A percentile compares a stretch with the other conserved stretches of the same genome.
phyloP scores from a whole-genome alignment of 2,888 invertebrate genomes.

The Unio delphinus region DNA sequence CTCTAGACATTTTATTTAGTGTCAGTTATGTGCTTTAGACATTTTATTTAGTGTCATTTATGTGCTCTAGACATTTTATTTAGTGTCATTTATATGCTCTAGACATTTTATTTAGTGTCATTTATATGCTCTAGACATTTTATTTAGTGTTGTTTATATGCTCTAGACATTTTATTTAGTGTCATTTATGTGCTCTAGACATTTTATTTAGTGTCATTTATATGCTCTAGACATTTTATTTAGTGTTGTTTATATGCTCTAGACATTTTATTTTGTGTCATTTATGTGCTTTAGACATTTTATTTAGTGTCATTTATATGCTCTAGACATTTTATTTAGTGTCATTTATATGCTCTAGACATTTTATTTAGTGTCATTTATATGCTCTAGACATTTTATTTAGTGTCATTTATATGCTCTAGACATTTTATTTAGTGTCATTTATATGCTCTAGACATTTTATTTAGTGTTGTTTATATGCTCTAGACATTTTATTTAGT shows the following conservation, averaged over 20 bases:
- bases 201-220: constrained; percentile 9
- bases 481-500: background rate
- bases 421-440: constrained; percentile 8
- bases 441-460: background rate
- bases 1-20: background rate
- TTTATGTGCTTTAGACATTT: constrained; percentile 74
- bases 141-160: background rate
- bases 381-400: background rate
- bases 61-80: constrained; percentile 75
- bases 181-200: no score
- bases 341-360: background rate
- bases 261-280: background rate
- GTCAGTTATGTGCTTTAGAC: background rate
- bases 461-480: background rate
- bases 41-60: constrained; percentile 1
- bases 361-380: background rate
- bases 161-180: background rate
- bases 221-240: background rate
- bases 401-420: background rate
- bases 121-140: background rate
- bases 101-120: background rate
- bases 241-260: background rate
- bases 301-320: background rate
- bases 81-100: background rate
- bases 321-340: background rate